A percentile compares a stretch with the other conserved stretches of the same genome.
Conservation (phyloP, 2,888 invertebrate genomes). For the Drosophila gaucha region DNA sequence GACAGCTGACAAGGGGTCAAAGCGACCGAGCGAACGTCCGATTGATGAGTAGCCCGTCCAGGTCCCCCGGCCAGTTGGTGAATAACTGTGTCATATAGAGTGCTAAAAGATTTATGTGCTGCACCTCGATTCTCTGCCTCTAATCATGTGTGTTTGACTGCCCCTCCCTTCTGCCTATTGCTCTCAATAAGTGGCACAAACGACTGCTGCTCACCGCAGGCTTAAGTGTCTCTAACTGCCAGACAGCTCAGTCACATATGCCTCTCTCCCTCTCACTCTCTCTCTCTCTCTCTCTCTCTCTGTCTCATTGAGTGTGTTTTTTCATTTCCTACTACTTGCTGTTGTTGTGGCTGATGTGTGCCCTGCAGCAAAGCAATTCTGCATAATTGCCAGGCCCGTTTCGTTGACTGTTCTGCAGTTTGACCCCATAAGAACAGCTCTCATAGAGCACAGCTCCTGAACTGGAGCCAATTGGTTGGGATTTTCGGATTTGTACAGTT, state of each 20-base stretch:
- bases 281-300: not conserved
- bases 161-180: conserved; percentile 36
- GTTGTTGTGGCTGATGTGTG: conserved; percentile 33
- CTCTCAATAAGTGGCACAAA: conserved; percentile 70
- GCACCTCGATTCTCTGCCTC: conserved; percentile 40
- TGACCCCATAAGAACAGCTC: conserved; percentile 31
- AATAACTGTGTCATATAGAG: conserved; percentile 81
- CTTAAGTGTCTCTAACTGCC: conserved; percentile 66
- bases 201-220: conserved; percentile 63
- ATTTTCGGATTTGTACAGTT: conserved; percentile 39
- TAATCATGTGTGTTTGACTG: conserved; percentile 26
- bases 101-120: conserved; percentile 75
- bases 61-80: conserved; percentile 15
- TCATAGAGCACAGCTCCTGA: conserved; percentile 15
- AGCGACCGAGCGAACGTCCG: conserved; percentile 29
- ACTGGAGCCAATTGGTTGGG: conserved; percentile 48
- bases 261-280: not conserved
- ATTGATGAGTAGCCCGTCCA: conserved; percentile 58
- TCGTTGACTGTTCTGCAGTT: conserved; percentile 29
- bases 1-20: conserved; percentile 54
- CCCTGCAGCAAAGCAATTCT: conserved; percentile 50
- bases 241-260: conserved; percentile 35
- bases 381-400: conserved; percentile 47
- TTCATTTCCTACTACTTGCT: conserved; percentile 17
- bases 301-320: conserved; percentile 9